phyloP scores from a whole-genome alignment of 1,140 invertebrate species.

The Prorops nasuta region DNA sequence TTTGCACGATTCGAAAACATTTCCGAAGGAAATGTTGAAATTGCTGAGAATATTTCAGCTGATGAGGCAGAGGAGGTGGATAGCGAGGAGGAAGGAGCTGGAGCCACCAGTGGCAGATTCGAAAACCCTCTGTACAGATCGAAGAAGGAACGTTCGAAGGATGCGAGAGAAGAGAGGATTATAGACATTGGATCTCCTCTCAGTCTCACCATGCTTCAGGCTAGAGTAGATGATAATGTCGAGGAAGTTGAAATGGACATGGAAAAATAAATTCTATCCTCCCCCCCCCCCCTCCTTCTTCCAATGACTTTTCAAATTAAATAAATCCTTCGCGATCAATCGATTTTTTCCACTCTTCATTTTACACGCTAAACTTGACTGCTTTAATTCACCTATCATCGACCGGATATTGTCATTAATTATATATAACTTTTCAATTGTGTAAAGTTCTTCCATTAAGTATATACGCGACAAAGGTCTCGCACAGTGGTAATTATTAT shows the following conservation, averaged over 20 bases:
- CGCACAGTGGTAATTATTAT: no score
- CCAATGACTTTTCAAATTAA: no score
- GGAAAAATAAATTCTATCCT: constrained; percentile 30
- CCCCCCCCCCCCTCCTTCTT: no score
- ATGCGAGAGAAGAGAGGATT: constrained; percentile 15
- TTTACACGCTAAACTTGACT: no score
- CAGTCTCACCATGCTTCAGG: constrained; percentile 28
- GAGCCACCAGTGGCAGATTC: constrained; percentile 31
- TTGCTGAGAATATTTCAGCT: constrained; percentile 25
- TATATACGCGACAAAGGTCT: no score
- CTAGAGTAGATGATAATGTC: constrained; percentile 13
- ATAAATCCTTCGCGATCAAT: no score
- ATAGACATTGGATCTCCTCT: constrained; percentile 29
- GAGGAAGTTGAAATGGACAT: constrained; percentile 37
- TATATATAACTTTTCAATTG: no score
- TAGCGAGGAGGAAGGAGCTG: constrained; percentile 1
- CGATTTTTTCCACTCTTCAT: no score
- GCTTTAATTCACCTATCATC: no score
- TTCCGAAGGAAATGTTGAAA: constrained; percentile 41
- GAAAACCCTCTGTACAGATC: constrained; percentile 50
- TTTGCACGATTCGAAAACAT: constrained; percentile 52
- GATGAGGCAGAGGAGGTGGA: constrained; percentile 11
- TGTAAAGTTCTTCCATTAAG: no score
- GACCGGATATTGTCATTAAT: no score
- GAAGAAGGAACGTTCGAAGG: constrained; percentile 18